Percentiles rank a stretch among this genome's conserved stretches.
These are phyloP conservation scores for Rhea americana DNA, from an alignment of 2,113 vertebrate genomes.

Conservation along the genomic window DNA sequence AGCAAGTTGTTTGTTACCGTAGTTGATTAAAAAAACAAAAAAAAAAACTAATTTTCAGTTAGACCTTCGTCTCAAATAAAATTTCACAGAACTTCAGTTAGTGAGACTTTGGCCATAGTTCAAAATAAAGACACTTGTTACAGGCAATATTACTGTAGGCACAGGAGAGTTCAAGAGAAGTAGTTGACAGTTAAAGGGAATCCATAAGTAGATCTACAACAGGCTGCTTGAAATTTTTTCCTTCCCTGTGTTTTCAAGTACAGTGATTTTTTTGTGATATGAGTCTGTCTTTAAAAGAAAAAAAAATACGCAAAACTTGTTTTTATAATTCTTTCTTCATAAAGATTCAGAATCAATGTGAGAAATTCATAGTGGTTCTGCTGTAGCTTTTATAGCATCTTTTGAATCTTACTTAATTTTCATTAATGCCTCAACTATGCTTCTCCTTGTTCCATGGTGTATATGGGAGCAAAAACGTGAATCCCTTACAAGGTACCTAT, in stretches of 20 bases:
- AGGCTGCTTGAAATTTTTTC: background rate
- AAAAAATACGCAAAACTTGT: background rate
- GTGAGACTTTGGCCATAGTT: background rate
- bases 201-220: background rate
- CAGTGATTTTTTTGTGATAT: background rate
- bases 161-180: background rate
- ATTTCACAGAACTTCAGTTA: background rate
- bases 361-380: background rate
- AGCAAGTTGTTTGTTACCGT: background rate
- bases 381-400: background rate
- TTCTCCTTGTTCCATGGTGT: background rate
- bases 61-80: background rate
- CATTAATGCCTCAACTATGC: background rate
- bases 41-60: background rate
- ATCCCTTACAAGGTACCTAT: background rate
- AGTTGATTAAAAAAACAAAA: background rate
- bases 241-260: background rate
- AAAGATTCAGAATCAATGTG: background rate
- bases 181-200: background rate
- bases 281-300: background rate
- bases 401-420: background rate
- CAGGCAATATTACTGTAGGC: background rate
- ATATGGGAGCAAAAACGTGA: background rate
- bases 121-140: background rate
- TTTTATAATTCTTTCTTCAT: background rate